Percentiles rank a stretch among this genome's conserved stretches.
phyloP scores from a whole-genome alignment of 2,888 invertebrate genomes.

The Dryadula phaetusa region DNA sequence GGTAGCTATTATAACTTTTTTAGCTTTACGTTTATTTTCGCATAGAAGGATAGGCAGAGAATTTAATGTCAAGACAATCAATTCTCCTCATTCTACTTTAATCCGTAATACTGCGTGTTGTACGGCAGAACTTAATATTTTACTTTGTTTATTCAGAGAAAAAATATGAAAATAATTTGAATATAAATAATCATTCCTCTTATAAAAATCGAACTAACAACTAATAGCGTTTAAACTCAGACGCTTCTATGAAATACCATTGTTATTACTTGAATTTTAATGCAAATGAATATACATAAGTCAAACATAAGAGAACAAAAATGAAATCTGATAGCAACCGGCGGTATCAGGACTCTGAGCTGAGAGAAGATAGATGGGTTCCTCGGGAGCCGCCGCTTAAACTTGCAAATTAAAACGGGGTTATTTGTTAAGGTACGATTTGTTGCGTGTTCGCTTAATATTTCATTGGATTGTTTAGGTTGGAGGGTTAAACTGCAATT shows the following conservation, averaged over 20 bases:
- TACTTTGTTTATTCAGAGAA: no score
- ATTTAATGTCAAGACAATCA: neutral
- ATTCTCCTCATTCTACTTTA: neutral
- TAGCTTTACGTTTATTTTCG: neutral
- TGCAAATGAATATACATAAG: neutral
- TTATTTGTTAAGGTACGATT: constrained; percentile 43
- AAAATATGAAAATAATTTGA: no score
- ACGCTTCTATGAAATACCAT: no score
- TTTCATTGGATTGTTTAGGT: constrained; percentile 33
- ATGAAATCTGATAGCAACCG: constrained; percentile 23
- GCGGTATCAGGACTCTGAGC: constrained; percentile 15
- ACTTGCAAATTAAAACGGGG: constrained; percentile 48
- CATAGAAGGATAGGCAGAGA: neutral
- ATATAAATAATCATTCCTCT: no score
- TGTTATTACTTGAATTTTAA: no score
- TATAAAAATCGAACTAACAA: neutral
- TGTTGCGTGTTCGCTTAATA: constrained; percentile 38
- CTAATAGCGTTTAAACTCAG: neutral
- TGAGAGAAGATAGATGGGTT: constrained; percentile 27
- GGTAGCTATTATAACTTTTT: neutral
- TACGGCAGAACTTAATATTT: no score
- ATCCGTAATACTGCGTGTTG: no score
- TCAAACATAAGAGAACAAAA: neutral
- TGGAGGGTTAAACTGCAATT: constrained; percentile 26
- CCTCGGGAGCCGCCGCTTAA: constrained; percentile 42